These are phyloP conservation scores for Setophaga petechia DNA, from an alignment of 2,113 vertebrate species.

Conservation along the genomic window DNA sequence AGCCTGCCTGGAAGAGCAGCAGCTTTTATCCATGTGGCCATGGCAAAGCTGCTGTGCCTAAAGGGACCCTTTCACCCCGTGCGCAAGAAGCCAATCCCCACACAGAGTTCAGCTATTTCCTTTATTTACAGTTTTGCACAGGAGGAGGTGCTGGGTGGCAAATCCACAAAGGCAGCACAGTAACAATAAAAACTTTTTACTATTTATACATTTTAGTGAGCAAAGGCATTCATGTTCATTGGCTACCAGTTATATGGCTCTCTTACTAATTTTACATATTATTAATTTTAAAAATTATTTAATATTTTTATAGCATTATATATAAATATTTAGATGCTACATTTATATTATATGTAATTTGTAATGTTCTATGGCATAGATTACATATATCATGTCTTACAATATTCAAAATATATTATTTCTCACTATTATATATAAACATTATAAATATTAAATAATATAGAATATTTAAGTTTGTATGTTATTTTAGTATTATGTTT, in stretches of 20 bases:
- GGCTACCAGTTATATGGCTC: not conserved
- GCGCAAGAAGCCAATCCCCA: not conserved
- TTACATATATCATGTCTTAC: not conserved
- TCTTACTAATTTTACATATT: not conserved
- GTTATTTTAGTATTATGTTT: not conserved
- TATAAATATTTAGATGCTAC: not conserved
- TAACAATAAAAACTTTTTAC: fast-evolving
- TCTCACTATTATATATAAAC: not conserved
- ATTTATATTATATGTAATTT: not conserved
- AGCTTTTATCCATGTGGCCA: not conserved
- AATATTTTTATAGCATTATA: not conserved
- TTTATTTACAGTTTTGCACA: not conserved
- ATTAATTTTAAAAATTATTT: not conserved
- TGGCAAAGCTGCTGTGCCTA: not conserved
- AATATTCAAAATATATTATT: not conserved
- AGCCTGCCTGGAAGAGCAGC: not conserved
- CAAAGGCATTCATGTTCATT: not conserved
- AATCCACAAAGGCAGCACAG: not conserved
- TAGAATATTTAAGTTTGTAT: not conserved
- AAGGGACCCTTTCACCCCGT: not conserved
- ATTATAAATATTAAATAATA: not conserved
- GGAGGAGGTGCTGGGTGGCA: not conserved
- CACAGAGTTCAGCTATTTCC: not conserved
- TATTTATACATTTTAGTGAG: too few species aligned
- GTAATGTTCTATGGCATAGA: not conserved